phyloP scores from a whole-genome alignment of 2,113 vertebrate species.

The Donacobius atricapilla region DNA sequence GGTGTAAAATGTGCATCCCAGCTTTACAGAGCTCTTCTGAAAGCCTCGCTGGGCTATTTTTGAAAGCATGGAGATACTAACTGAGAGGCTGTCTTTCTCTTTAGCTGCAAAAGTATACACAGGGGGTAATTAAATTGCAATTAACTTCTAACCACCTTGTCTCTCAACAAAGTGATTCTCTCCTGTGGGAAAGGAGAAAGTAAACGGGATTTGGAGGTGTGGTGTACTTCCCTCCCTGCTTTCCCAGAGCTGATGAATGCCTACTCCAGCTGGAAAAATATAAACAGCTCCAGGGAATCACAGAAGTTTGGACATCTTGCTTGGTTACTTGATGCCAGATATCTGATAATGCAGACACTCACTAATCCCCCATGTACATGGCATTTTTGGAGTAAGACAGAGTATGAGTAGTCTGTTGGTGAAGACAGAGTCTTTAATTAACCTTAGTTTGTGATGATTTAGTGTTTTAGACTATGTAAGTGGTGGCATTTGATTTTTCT shows the following conservation, averaged over 20 bases:
- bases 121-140: slow-evolving; percentile 38
- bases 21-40: neutral
- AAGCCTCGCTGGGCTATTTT: neutral
- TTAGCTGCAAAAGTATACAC: neutral
- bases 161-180: slow-evolving; percentile 39
- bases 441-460: neutral
- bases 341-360: neutral
- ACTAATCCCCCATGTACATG: neutral
- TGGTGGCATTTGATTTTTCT: neutral
- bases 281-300: slow-evolving; percentile 11
- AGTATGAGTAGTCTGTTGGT: neutral
- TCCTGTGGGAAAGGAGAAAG: slow-evolving; percentile 40
- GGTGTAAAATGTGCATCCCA: neutral
- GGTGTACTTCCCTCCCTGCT: neutral
- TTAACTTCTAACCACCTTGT: slow-evolving; percentile 45
- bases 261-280: slow-evolving; percentile 50
- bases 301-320: neutral
- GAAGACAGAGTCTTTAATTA: neutral
- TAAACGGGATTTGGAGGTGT: slow-evolving; percentile 14
- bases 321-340: slow-evolving; percentile 9
- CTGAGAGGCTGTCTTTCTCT: neutral
- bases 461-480: neutral
- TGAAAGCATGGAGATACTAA: neutral
- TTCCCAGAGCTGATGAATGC: neutral
- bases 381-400: neutral